A percentile compares a stretch with the other conserved stretches of the same genome.
These are phyloP conservation scores for Ericerus pela DNA, from an alignment of 1,140 invertebrate species.

Conservation along the genomic window DNA sequence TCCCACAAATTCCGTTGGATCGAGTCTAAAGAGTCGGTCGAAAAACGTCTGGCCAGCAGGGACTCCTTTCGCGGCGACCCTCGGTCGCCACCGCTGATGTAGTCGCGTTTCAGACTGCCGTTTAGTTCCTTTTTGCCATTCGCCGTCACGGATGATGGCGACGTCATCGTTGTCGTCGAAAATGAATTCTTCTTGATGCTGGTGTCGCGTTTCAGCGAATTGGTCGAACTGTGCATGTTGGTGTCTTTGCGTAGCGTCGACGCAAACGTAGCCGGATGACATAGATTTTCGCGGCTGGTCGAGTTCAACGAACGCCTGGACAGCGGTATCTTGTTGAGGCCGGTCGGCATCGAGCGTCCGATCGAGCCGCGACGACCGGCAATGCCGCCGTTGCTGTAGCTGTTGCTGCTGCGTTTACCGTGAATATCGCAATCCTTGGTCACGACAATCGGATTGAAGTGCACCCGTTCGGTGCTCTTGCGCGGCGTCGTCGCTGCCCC, in stretches of 20 bases:
- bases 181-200: background rate
- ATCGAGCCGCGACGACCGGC: slow-evolving; percentile 23
- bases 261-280: slow-evolving; percentile 49
- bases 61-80: slow-evolving; percentile 3
- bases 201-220: slow-evolving; percentile 9
- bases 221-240: slow-evolving; percentile 17
- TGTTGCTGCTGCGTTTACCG: slow-evolving; percentile 40
- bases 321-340: slow-evolving; percentile 19
- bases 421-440: slow-evolving; percentile 48
- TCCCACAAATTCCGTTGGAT: slow-evolving; percentile 51
- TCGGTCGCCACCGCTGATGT: background rate
- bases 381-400: slow-evolving; percentile 27
- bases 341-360: slow-evolving; percentile 32
- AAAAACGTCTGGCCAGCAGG: slow-evolving; percentile 39
- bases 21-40: slow-evolving; percentile 52
- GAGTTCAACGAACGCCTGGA: slow-evolving; percentile 27
- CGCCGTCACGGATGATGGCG: background rate
- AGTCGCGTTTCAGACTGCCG: slow-evolving; percentile 6
- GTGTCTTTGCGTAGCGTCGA: slow-evolving; percentile 38
- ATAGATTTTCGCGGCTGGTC: slow-evolving; percentile 3
- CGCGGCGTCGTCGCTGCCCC: background rate
- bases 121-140: background rate
- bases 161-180: background rate
- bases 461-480: slow-evolving; percentile 19
- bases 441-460: slow-evolving; percentile 18